A percentile compares a stretch with the other conserved stretches of the same genome.
phyloP scores from a whole-genome alignment of 2,113 vertebrate genomes.

The Phyllopteryx taeniolatus region DNA sequence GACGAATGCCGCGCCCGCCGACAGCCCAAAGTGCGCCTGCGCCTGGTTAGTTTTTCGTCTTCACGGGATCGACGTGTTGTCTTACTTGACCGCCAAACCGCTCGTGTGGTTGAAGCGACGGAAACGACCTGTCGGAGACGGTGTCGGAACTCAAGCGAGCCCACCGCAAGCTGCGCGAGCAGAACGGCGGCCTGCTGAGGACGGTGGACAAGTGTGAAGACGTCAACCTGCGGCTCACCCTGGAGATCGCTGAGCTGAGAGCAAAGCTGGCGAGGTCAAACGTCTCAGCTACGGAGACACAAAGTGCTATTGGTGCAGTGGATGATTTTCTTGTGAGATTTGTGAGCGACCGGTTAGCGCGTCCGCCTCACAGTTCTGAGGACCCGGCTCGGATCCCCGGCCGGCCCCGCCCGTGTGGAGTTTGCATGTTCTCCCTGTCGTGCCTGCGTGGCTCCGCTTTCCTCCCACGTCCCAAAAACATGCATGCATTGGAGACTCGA shows the following conservation, averaged over 20 bases:
- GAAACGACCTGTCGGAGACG: constrained; percentile 54
- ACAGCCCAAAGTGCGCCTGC: constrained; percentile 54
- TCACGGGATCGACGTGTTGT: background rate
- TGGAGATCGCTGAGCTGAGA: constrained; percentile 70
- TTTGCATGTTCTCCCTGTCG: no score
- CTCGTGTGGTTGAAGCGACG: constrained; percentile 54
- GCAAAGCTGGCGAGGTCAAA: constrained; percentile 70
- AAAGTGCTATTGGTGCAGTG: background rate
- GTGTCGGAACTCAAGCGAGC: constrained; percentile 68
- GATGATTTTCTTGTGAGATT: background rate
- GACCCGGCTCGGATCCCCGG: no score
- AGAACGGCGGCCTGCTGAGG: constrained; percentile 70
- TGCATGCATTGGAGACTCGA: background rate
- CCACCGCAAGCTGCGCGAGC: constrained; percentile 63
- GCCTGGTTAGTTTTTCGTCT: constrained; percentile 59
- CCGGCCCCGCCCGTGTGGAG: no score
- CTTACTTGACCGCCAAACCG: background rate
- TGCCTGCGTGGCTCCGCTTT: no score
- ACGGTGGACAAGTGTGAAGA: constrained; percentile 73
- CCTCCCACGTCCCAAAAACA: no score
- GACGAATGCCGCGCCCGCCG: constrained; percentile 45
- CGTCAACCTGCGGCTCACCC: constrained; percentile 71
- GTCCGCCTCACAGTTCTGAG: no score
- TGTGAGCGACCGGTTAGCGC: background rate
- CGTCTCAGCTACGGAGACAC: background rate